phyloP scores from a whole-genome alignment of 2,797 vertebrate species.

The Enteromius fasciolatus region DNA sequence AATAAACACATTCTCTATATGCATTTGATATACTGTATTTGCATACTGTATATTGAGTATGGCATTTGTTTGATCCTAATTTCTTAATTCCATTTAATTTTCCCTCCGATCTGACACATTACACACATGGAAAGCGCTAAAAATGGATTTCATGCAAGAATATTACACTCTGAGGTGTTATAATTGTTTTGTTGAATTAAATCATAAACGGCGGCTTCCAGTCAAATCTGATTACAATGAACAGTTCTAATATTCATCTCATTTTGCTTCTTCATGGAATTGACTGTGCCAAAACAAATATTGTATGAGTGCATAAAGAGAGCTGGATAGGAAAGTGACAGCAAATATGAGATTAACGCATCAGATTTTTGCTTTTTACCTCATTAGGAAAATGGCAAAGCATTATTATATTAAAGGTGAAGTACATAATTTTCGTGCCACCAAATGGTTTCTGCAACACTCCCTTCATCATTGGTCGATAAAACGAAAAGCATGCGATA shows the following conservation, averaged over 20 bases:
- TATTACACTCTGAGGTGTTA: constrained; percentile 53
- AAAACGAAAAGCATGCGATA: neutral
- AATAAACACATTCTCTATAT: neutral
- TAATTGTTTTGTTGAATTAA: constrained; percentile 52
- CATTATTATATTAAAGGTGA: neutral
- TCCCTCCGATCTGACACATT: constrained; percentile 59
- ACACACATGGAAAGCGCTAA: constrained; percentile 68
- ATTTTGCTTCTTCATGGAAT: constrained; percentile 12
- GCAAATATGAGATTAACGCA: neutral
- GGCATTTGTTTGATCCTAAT: constrained; percentile 42
- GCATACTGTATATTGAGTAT: neutral
- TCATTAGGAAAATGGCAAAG: neutral
- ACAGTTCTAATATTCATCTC: constrained; percentile 48
- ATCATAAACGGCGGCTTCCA: constrained; percentile 64
- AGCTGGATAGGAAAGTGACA: neutral
- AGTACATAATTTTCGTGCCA: neutral
- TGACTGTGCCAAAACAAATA: constrained; percentile 19
- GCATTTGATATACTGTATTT: neutral
- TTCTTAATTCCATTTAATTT: constrained; percentile 59
- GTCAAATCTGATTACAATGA: constrained; percentile 68
- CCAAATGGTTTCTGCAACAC: neutral
- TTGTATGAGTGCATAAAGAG: neutral
- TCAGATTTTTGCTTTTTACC: neutral
- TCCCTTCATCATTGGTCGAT: neutral
- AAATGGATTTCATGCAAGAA: constrained; percentile 67